Evolutionary conservation across 30 jellyfish, hydroid and myxozoan species (phyloP).

Genomic region (Aurelia aurita complex sp. Pacific): DNA sequence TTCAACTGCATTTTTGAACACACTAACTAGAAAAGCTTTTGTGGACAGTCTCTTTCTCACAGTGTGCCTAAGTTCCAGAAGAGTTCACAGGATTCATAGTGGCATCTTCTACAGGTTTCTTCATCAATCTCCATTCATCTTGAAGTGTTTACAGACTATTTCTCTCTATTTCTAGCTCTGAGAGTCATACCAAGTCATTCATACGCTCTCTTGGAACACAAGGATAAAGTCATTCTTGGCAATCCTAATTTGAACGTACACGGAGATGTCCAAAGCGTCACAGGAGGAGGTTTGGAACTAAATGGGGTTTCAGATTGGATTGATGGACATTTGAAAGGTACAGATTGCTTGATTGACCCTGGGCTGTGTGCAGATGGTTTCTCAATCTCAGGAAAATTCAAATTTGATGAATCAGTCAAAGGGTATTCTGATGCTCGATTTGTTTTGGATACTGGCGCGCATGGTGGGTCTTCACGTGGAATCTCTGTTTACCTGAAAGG

Average conservation of each 20-base stretch:
- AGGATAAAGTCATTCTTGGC: constrained; percentile 77
- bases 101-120: too few relatives aligned
- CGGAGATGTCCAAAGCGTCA: constrained; percentile 58
- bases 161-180: constrained; percentile 51
- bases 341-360: constrained; percentile 92
- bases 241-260: constrained; percentile 84
- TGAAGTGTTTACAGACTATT: neutral
- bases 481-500: constrained; percentile 88
- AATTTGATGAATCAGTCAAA: constrained; percentile 51
- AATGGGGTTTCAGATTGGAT: constrained; percentile 91
- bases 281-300: constrained; percentile 84
- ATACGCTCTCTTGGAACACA: constrained; percentile 87
- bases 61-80: too few relatives aligned
- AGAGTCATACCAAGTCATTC: constrained; percentile 96
- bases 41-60: too few relatives aligned
- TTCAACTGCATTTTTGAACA: too few relatives aligned
- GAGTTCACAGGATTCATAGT: too few relatives aligned
- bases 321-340: constrained; percentile 76
- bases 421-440: constrained; percentile 79
- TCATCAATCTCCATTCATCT: too few relatives aligned
- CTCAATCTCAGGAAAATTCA: constrained; percentile 86
- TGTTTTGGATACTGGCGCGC: constrained; percentile 97
- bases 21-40: too few relatives aligned
- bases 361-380: constrained; percentile 86
- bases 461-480: constrained; percentile 99